Evolutionary conservation across 2,113 vertebrate genomes (phyloP), one percentile per base, ranked within the genome.

Genomic region (rat (Rattus norvegicus)): DNA sequence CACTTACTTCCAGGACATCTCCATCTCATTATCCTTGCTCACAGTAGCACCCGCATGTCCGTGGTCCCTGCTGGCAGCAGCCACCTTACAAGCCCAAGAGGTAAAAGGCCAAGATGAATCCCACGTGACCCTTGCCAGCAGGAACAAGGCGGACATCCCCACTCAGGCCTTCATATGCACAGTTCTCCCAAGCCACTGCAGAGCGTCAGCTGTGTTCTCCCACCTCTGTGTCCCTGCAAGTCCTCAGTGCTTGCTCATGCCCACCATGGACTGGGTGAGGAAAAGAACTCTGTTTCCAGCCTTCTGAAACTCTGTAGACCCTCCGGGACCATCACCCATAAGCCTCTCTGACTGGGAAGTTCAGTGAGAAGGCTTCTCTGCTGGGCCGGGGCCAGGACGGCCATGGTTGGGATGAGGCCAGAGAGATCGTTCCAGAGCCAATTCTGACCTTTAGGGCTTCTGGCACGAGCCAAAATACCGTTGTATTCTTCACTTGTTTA

Each of bases 161-260:
- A 69, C 39, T 16, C 67, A 49, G 28, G 33, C 61, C 17, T 88
- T 56, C 70, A 33, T n/a, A n/a, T 5, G 16, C 28, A 19, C 3
- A 2, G 33, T 36, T 56, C 39, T 79, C 52, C 47, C 1, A 26
- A 43, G 54, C 7, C 3, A 2, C 14, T 2, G n/a, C 47, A 13
- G 1, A 24, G 52, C 7, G 19, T 69, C 6, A 5, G 49, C 88
- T 76, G 43, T 13, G 88, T n/a, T 14, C 14, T 12, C 30, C 47
- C 0, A 0, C 17, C 1, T 17, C 79, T 5, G 28, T 6, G 16
- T 26, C 43, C 61, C 63, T 69, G 10, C 36, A 47, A 5, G 9
- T 22, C 63, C 75, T 24, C 10, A 69, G 26, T 19, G 54, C n/a
- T 43, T 19, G 1, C 4, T 59, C 10, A 8, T 9, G 3, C 22